phyloP scores from a whole-genome alignment of 2,113 vertebrate genomes.

The Pyxicephalus adspersus region DNA sequence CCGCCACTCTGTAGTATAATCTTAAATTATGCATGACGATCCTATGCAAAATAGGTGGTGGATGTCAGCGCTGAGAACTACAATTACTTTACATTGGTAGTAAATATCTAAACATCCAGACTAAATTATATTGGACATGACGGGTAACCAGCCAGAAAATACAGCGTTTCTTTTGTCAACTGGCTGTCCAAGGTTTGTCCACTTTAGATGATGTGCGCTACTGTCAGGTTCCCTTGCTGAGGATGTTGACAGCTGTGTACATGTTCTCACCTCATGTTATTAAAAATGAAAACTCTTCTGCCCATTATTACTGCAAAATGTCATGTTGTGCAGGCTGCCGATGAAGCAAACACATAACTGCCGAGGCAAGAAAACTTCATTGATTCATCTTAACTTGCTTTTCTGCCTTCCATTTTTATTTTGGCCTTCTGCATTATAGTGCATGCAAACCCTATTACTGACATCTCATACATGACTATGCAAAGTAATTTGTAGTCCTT shows the following conservation, averaged over 20 bases:
- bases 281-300: slow-evolving; percentile 55
- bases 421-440: not conserved
- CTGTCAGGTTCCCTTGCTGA: slow-evolving; percentile 45
- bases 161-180: slow-evolving; percentile 52
- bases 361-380: slow-evolving; percentile 35
- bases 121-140: slow-evolving; percentile 56
- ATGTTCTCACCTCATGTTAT: slow-evolving; percentile 48
- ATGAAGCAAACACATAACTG: slow-evolving; percentile 40
- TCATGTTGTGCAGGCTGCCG: slow-evolving; percentile 25
- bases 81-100: slow-evolving; percentile 49
- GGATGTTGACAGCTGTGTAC: slow-evolving; percentile 51
- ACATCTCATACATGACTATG: too few species aligned
- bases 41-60: slow-evolving; percentile 42
- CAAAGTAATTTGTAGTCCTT: too few species aligned
- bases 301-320: slow-evolving; percentile 55
- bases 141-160: slow-evolving; percentile 49
- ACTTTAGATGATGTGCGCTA: slow-evolving; percentile 26
- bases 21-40: slow-evolving; percentile 56
- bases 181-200: slow-evolving; percentile 53
- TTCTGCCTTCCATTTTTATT: slow-evolving; percentile 13
- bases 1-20: slow-evolving; percentile 27
- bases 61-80: slow-evolving; percentile 25
- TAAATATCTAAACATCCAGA: slow-evolving; percentile 43
- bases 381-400: slow-evolving; percentile 19
- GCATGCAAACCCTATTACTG: too few species aligned